Percentiles rank a stretch among this genome's conserved stretches.
Conservation (phyloP, 2,888 invertebrate genomes). For the Conistra vaccinii region DNA sequence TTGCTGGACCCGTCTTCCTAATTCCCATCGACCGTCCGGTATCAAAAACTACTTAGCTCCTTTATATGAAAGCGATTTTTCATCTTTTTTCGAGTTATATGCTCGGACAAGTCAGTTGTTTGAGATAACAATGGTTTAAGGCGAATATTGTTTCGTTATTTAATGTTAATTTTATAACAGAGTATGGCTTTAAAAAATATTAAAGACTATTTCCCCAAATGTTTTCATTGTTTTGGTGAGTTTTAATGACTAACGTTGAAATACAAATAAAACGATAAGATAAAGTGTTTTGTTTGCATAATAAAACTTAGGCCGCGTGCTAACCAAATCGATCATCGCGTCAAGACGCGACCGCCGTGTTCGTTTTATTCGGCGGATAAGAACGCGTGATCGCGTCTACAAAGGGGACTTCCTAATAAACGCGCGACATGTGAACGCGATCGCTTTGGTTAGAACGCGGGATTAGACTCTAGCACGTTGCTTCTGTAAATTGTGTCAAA, state of each 20-base stretch:
- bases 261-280: neutral
- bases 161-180: neutral
- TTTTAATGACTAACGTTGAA: neutral
- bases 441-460: neutral
- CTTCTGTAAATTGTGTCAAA: neutral
- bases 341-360: neutral
- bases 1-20: constrained; percentile 55
- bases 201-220: neutral
- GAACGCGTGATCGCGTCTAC: too few species aligned
- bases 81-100: constrained; percentile 60
- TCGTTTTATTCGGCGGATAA: neutral
- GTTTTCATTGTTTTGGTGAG: neutral
- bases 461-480: too few species aligned
- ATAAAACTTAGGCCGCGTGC: neutral
- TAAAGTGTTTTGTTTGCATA: neutral
- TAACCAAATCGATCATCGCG: neutral
- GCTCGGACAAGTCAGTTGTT: constrained; percentile 52
- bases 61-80: constrained; percentile 69
- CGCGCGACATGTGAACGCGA: neutral
- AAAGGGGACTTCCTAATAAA: neutral
- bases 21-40: constrained; percentile 63
- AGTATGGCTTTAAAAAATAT: neutral
- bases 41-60: constrained; percentile 73
- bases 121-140: constrained; percentile 53
- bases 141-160: constrained; percentile 32